Percentiles rank a stretch among this genome's conserved stretches.
These are phyloP conservation scores for Enteromius trimaculatus DNA, from an alignment of 2,797 vertebrate species.

Conservation along the genomic window DNA sequence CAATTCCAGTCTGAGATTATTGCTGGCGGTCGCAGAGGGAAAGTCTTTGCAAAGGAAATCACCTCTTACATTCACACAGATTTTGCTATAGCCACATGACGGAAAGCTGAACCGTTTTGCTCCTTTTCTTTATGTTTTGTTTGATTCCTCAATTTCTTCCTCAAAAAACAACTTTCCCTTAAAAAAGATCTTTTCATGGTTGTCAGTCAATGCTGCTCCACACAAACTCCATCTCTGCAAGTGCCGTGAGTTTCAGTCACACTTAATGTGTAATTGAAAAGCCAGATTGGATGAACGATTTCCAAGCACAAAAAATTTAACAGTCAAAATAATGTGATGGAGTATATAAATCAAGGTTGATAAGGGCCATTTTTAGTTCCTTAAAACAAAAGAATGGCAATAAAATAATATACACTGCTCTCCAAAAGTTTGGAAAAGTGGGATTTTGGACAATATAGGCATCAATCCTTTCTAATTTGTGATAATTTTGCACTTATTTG, in stretches of 20 bases:
- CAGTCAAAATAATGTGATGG: too few relatives aligned
- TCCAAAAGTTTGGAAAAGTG: too few relatives aligned
- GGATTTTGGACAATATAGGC: too few relatives aligned
- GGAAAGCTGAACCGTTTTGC: neutral
- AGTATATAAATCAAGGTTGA: too few relatives aligned
- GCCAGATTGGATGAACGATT: too few relatives aligned
- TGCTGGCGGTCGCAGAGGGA: neutral
- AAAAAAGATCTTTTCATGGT: neutral
- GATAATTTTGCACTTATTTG: too few relatives aligned
- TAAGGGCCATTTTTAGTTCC: too few relatives aligned
- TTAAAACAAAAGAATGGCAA: too few relatives aligned
- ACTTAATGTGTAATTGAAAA: neutral
- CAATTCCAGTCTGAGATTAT: slow-evolving; percentile 32
- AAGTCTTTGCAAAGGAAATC: slow-evolving; percentile 4
- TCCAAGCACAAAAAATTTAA: too few relatives aligned
- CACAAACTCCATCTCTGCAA: neutral
- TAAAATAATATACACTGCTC: too few relatives aligned
- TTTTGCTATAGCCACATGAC: neutral
- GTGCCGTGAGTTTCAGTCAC: too few relatives aligned
- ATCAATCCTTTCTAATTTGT: too few relatives aligned
- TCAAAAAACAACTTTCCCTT: neutral
- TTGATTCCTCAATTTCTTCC: neutral
- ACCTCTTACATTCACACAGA: slow-evolving; percentile 2
- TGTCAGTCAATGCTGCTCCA: neutral
- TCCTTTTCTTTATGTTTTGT: neutral